Percentiles rank a stretch among this genome's conserved stretches.
These are phyloP conservation scores for Emydocephalus ijimae DNA, from an alignment of 2,113 vertebrate genomes.

Conservation along the genomic window DNA sequence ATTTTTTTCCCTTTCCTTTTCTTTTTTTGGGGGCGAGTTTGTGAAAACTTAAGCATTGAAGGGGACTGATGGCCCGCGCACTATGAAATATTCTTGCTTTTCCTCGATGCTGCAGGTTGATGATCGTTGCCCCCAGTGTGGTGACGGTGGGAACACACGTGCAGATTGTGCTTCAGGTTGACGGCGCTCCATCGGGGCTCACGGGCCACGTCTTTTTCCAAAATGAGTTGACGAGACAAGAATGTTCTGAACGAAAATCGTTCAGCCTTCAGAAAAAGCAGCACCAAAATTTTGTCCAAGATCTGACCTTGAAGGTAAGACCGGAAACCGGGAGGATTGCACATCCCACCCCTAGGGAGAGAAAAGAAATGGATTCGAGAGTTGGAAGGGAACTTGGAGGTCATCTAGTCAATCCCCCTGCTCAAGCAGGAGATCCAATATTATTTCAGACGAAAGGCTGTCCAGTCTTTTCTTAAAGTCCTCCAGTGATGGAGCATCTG, in stretches of 20 bases:
- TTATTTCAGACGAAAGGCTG: too few species aligned
- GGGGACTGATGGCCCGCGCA: too few species aligned
- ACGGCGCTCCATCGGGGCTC: neutral
- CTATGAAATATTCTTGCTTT: neutral
- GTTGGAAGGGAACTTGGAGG: too few species aligned
- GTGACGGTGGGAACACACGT: conserved; percentile 1
- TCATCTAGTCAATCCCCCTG: too few species aligned
- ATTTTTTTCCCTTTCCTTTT: neutral
- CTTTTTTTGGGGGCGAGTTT: neutral
- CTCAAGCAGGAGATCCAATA: too few species aligned
- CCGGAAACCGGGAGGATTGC: neutral
- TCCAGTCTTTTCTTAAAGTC: too few species aligned
- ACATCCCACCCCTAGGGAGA: neutral
- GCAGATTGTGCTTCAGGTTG: conserved; percentile 6
- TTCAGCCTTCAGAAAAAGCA: neutral
- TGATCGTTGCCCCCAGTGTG: conserved; percentile 17
- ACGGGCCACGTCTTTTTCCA: neutral
- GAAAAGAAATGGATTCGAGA: neutral
- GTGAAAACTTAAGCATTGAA: neutral
- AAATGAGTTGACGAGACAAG: neutral
- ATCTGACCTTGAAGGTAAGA: conserved; percentile 6
- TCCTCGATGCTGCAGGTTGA: neutral
- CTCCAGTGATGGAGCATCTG: too few species aligned
- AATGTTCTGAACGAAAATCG: neutral
- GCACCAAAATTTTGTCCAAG: neutral